Evolutionary conservation across 2,888 invertebrate species (phyloP), one percentile per base, ranked within the genome.

Genomic region (Carabus problematicus): DNA sequence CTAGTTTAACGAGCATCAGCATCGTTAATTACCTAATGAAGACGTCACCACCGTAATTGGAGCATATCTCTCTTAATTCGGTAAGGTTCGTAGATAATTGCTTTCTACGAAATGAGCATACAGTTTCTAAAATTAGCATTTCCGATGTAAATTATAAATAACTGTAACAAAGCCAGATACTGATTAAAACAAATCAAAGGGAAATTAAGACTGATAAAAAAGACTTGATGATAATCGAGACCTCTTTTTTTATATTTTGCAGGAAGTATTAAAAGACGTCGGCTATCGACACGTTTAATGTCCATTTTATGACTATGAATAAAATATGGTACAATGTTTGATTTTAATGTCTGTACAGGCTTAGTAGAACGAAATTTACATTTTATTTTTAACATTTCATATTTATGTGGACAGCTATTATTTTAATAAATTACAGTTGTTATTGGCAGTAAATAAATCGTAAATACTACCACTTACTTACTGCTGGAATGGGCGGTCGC

Each of bases 41-140:
- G 61, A 61, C 61, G 61, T 61, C 61, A 61, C 61, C 39, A 45
- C 14, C 8, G 11, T 12, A 61, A 45, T 45, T 61, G 61, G 61
- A 61, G 61, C 61, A 61, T 61, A 61, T 43, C 61, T 29, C 45
- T 61, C 61, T 61, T 61, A 45, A 61, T 61, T 61, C 61, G 61
- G 61, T 61, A 61, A 61, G 45, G 61, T n/a, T n/a, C n/a, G n/a
- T 61, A 61, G 45, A 61, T 61, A 61, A 61, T 61, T 61, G 45
- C 47, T 61, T 61, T 61, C 61, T 43, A 43, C 42, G 61, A 61
- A 61, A 29, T 45, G 61, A 12, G n/a, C 47, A 45, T 61, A 61
- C 14, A 43, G 42, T 61, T 61, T 61, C 61, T 61, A 61, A 61
- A 61, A 61, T 61, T 61, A 61, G 61, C 61, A 61, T 61, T 61